Base-by-base conservation (phyloP, 2,797 vertebrate genomes). In the Sphaeramia orbicularis region DNA sequence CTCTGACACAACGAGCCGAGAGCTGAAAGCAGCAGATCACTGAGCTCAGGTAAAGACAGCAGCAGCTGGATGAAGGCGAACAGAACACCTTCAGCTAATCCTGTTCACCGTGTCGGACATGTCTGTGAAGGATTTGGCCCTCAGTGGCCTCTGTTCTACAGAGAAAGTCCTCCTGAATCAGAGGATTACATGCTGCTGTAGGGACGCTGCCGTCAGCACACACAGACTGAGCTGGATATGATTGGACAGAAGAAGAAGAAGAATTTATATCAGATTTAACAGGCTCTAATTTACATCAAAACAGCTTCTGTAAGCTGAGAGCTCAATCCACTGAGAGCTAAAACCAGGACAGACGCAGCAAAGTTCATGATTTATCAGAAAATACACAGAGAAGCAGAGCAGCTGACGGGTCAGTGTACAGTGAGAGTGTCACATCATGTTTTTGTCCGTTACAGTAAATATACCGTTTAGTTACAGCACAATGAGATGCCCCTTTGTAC, bases 91-190 rank as follows among this genome's bases (percentile, higher is more conserved):
- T 74, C 51, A 45, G 8, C 65, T 76, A 86, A 90, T 88, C 71
- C 75, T 11, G 42, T 85, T 84, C 70, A 0, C 70, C 15, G 42
- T 87, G 78, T 81, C 75, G 38, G 71, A 66, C 63, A 71, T 66
- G 70, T 86, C 85, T 80, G 71, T 44, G 42, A 49, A 62, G 77
- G 76, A 84, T 86, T 74, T 74, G 77, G 69, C 59, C 65, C 43
- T 63, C 58, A 50, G 69, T 57, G 67, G 32, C 59, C 66, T 48
- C 27, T 78, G 59, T 71, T 59, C 41, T 37, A 52, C 55, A 55
- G 43, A 71, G 44, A 24, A 61, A 80, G 54, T 55, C 53, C 35
- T 48, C 55, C 59, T 67, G 76, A 75, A 74, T 86, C 79, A 51
- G 65, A 19, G 81, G 75, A 86, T 85, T 80, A 76, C 70, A 78